A percentile compares a stretch with the other conserved stretches of the same genome.
Evolutionary conservation across 2,888 invertebrate species (phyloP).

Genomic region (Podabrus alpinus): DNA sequence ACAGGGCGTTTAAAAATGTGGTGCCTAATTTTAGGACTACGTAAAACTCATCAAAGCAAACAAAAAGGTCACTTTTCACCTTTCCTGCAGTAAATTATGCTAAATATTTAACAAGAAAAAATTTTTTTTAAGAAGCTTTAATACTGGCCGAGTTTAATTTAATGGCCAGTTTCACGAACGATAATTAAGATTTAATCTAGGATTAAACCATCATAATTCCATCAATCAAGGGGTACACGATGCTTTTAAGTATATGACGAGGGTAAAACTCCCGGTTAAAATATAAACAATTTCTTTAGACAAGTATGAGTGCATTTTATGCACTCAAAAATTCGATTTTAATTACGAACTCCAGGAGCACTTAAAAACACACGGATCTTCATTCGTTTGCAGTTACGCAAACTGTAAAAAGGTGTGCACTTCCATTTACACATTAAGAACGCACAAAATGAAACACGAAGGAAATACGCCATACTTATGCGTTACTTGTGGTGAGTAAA

Average conservation of each 20-base stretch:
- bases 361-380: constrained; percentile 29
- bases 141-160: too few species aligned
- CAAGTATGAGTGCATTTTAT: constrained; percentile 17
- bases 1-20: too few species aligned
- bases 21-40: too few species aligned
- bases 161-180: too few species aligned
- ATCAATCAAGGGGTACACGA: neutral
- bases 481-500: constrained; percentile 43
- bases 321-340: constrained; percentile 28
- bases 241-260: neutral
- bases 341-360: constrained; percentile 23
- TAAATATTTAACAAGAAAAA: too few species aligned
- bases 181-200: too few species aligned
- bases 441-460: constrained; percentile 41
- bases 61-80: too few species aligned
- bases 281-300: neutral
- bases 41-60: too few species aligned
- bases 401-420: constrained; percentile 39
- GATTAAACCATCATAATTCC: too few species aligned
- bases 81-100: too few species aligned
- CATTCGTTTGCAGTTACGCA: constrained; percentile 33
- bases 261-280: neutral
- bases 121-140: too few species aligned
- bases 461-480: constrained; percentile 43
- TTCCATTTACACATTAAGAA: constrained; percentile 37